A percentile compares a stretch with the other conserved stretches of the same genome.
These are phyloP conservation scores for Phasianus colchicus DNA, from an alignment of 2,113 vertebrate species.

Conservation along the genomic window DNA sequence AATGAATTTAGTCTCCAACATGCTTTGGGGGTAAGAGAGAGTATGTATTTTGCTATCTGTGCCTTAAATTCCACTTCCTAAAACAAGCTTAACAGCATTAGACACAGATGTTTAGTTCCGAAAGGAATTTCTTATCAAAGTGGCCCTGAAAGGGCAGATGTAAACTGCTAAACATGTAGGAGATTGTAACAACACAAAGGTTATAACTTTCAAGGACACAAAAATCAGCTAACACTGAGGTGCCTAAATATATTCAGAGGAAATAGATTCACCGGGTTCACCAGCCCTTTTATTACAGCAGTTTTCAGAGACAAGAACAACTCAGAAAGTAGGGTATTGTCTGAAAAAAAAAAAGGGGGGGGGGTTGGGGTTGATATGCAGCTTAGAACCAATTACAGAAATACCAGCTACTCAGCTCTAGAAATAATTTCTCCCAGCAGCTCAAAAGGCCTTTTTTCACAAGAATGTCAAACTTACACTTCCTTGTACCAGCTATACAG, in stretches of 20 bases:
- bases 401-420: not conserved
- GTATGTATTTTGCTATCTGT: not conserved
- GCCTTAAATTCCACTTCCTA: not conserved
- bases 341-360: not conserved
- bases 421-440: not conserved
- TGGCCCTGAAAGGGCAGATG: not conserved
- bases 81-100: not conserved
- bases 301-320: not conserved
- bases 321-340: not conserved
- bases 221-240: not conserved
- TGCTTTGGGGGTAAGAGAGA: not conserved
- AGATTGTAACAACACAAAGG: not conserved
- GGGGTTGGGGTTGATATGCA: fast-evolving
- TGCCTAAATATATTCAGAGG: not conserved
- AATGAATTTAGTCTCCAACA: not conserved
- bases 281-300: not conserved
- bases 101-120: not conserved
- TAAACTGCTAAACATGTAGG: not conserved
- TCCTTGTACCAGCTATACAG: not conserved
- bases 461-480: not conserved
- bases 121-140: not conserved
- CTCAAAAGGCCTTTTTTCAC: not conserved
- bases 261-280: not conserved
- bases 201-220: not conserved
- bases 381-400: not conserved